Base-by-base conservation (phyloP, 92 coral and sea anemone genomes). In the Montipora capitata region DNA sequence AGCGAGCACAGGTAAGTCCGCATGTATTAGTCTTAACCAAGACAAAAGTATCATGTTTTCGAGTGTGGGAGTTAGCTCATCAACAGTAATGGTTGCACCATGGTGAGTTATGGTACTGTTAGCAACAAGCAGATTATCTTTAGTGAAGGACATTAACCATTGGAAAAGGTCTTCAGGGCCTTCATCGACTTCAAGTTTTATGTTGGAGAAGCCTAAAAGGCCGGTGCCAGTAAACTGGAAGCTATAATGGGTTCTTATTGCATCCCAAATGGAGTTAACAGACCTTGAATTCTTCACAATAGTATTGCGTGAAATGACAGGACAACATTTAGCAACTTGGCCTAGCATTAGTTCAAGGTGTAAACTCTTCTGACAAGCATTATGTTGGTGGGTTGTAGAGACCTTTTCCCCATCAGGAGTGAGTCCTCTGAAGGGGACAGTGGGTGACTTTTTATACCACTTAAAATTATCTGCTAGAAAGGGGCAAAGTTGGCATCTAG, bases 41-140 rank as follows among this genome's bases (percentile, higher is more conserved):
- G 51, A 5, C 9, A 45, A 45, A 45, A 45, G 7, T 8, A 45
- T 8, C 9, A 91, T 48, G 20, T 83, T 83, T 72, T 89, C 93
- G 39, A 85, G 85, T 12, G 90, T 85, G 43, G 86, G 93, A 61
- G 86, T 57, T 62, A 85, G 82, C 80, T 89, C 93, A 71, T 89
- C 90, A 39, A 18, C 64, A 1, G 77, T 68, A 44, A 89, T 78
- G 39, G 39, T 18, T 48, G 67, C 90, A 68, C 83, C 84, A 42
- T 89, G 93, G 78, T 85, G 93, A 7, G 93, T 76, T 5, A 89
- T 68, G 62, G 18, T 9, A 72, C 85, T 69, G 44, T 84, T 67
- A 62, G 78, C 68, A 43, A 43, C 56, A 40, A 89, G 84, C 13
- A 85, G 93, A 45, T 45, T 45, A 45, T 45, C 51, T 45, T 45